Conservation (phyloP, 2,797 vertebrate species). For the Chelon auratus region DNA sequence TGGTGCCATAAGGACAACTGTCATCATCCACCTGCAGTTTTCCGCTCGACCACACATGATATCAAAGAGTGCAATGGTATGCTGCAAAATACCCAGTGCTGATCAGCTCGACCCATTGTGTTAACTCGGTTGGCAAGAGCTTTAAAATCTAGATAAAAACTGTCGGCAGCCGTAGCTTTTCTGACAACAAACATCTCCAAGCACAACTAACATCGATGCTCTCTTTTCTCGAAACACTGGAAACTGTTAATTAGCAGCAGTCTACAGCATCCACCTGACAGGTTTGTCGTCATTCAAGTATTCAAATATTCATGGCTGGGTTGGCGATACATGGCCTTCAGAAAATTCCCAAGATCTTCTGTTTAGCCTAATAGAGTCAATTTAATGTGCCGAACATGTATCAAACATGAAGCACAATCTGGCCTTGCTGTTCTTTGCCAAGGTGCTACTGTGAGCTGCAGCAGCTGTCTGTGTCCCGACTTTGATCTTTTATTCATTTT, state of each 20-base stretch:
- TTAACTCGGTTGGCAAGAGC: too few relatives aligned
- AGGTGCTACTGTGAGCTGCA: conserved; percentile 43
- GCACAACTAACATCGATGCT: background rate
- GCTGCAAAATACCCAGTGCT: too few relatives aligned
- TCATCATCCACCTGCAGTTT: too few relatives aligned
- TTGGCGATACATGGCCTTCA: conserved; percentile 27
- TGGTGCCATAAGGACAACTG: too few relatives aligned
- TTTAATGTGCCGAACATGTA: conserved; percentile 63
- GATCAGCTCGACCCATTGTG: too few relatives aligned
- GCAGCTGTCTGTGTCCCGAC: conserved; percentile 38
- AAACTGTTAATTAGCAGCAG: conserved; percentile 18
- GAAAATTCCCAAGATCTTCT: conserved; percentile 33
- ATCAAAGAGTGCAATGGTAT: too few relatives aligned
- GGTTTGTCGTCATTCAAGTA: conserved; percentile 6
- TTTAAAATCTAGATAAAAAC: conserved; percentile 5
- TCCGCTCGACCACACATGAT: too few relatives aligned
- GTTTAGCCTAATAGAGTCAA: conserved; percentile 43
- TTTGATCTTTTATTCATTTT: conserved; percentile 75
- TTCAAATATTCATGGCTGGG: conserved; percentile 23
- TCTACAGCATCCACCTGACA: conserved; percentile 15
- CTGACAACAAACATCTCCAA: conserved; percentile 8
- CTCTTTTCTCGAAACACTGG: background rate
- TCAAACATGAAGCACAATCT: conserved; percentile 65
- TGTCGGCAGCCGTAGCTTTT: background rate
- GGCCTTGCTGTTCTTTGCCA: conserved; percentile 30